These are phyloP conservation scores for Drosophila punjabiensis DNA, from an alignment of 1,140 invertebrate species.

Conservation along the genomic window DNA sequence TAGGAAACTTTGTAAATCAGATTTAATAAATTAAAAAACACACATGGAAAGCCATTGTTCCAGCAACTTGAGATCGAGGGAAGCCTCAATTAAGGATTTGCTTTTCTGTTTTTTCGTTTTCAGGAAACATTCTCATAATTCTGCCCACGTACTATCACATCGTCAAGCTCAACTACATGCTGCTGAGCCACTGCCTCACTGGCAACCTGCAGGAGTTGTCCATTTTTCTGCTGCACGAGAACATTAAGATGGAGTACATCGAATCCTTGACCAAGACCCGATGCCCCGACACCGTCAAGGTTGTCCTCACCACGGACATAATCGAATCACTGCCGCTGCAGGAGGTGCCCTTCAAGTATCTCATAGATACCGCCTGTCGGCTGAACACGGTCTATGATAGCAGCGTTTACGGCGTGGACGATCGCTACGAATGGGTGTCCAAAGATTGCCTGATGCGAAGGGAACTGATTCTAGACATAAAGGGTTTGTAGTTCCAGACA, in stretches of 20 bases:
- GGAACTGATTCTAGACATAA: conserved; percentile 26
- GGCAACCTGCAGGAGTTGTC: conserved; percentile 55
- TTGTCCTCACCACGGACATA: conserved; percentile 70
- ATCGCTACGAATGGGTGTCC: conserved; percentile 64
- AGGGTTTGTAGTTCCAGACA: conserved; percentile 19
- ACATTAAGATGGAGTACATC: conserved; percentile 53
- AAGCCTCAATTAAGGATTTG: not conserved
- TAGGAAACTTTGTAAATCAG: conserved; percentile 58
- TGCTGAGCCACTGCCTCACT: conserved; percentile 62
- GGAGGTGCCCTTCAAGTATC: conserved; percentile 59
- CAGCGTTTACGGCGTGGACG: conserved; percentile 33
- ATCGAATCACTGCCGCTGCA: conserved; percentile 56
- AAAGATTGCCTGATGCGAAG: conserved; percentile 57
- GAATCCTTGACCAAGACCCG: conserved; percentile 23
- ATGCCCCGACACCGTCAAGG: conserved; percentile 31
- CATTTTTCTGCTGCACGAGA: conserved; percentile 60
- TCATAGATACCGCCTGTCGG: conserved; percentile 68
- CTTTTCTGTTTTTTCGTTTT: conserved; percentile 3
- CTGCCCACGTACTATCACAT: conserved; percentile 73
- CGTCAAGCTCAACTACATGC: conserved; percentile 72
- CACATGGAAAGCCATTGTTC: conserved; percentile 11
- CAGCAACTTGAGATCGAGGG: not conserved
- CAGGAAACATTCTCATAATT: conserved; percentile 78
- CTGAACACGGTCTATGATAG: conserved; percentile 36
- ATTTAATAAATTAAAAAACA: conserved; percentile 55